A percentile compares a stretch with the other conserved stretches of the same genome.
phyloP scores from a whole-genome alignment of 2,113 vertebrate species.

The Melanostigma gelatinosum region DNA sequence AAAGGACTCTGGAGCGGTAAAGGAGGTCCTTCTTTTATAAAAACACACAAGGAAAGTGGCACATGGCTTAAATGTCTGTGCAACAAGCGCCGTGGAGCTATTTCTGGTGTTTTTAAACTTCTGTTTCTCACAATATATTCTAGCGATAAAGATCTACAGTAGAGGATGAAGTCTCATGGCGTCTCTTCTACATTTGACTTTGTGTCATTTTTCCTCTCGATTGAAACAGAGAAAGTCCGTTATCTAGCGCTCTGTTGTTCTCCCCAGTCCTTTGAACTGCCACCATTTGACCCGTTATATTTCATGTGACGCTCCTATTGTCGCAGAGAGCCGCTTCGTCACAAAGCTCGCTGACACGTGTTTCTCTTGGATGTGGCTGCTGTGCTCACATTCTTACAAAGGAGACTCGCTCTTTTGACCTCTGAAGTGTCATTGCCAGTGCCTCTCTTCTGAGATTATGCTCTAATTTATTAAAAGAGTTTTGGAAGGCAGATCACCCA shows the following conservation, averaged over 20 bases:
- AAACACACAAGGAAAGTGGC: background rate
- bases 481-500: slow-evolving; percentile 46
- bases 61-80: background rate
- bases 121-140: background rate
- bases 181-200: background rate
- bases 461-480: slow-evolving; percentile 58
- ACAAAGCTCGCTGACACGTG: slow-evolving; percentile 35
- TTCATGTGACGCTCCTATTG: slow-evolving; percentile 41
- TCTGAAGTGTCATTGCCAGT: slow-evolving; percentile 50
- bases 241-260: slow-evolving; percentile 9
- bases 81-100: background rate
- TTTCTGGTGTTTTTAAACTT: background rate
- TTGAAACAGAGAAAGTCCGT: background rate
- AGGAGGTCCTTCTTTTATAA: background rate
- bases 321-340: slow-evolving; percentile 30
- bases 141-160: background rate
- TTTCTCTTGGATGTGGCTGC: slow-evolving; percentile 7
- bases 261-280: slow-evolving; percentile 32
- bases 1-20: background rate
- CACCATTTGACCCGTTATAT: slow-evolving; percentile 21
- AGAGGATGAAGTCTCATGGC: too few species aligned
- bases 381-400: slow-evolving; percentile 23
- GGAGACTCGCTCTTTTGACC: slow-evolving; percentile 56
- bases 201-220: slow-evolving; percentile 4
- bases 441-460: slow-evolving; percentile 59